Percentiles rank a stretch among this genome's conserved stretches.
Conservation (phyloP, 2,888 invertebrate species). For the Leuctra nigra region DNA sequence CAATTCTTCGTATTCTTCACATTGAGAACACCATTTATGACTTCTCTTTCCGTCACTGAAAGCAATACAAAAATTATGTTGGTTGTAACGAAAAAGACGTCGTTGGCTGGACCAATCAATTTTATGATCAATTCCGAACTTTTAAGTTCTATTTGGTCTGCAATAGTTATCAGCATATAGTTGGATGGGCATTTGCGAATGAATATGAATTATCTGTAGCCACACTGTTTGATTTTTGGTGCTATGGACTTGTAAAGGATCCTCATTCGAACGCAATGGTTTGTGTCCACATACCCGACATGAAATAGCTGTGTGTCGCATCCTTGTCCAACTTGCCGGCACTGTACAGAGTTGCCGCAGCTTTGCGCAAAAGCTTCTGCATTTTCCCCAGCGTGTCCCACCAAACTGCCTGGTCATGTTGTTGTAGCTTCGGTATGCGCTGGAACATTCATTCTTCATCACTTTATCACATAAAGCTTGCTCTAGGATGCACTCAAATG, state of each 20-base stretch:
- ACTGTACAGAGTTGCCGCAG: constrained; percentile 76
- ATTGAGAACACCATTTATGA: constrained; percentile 89
- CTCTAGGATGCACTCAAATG: too few relatives aligned
- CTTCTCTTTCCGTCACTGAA: constrained; percentile 94
- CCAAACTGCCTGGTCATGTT: constrained; percentile 95
- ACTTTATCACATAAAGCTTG: not conserved
- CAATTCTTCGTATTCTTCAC: constrained; percentile 94
- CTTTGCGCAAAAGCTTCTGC: constrained; percentile 90
- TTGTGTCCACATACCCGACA: constrained; percentile 72
- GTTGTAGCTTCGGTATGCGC: constrained; percentile 91
- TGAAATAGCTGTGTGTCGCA: constrained; percentile 95
- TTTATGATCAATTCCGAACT: too few relatives aligned
- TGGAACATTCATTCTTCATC: constrained; percentile 43
- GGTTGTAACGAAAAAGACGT: too few relatives aligned
- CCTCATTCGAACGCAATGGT: not conserved
- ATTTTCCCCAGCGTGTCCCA: constrained; percentile 95
- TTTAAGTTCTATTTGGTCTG: too few relatives aligned
- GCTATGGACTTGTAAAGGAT: not conserved
- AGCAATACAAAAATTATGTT: constrained; percentile 23
- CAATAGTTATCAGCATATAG: too few relatives aligned
- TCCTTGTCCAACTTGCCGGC: constrained; percentile 84
- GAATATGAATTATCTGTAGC: too few relatives aligned
- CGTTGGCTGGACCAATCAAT: too few relatives aligned
- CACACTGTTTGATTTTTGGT: not conserved
- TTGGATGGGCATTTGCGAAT: too few relatives aligned